Conservation (phyloP, 2,797 vertebrate species). For the Borostomias antarcticus region DNA sequence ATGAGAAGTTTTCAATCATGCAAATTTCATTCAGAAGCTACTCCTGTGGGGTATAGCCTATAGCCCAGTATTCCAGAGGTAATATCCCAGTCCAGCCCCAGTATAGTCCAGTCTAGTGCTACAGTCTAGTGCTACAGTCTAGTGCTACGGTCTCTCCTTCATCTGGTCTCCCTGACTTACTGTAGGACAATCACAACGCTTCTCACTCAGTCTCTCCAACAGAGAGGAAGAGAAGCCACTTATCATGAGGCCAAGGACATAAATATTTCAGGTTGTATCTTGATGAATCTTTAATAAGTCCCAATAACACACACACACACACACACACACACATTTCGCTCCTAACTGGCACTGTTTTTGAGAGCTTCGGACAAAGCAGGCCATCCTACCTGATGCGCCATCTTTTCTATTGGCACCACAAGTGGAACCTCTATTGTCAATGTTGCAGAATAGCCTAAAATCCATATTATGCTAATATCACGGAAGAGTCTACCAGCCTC, state of each 20-base stretch:
- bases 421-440: too few relatives aligned
- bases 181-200: conserved; percentile 51
- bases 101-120: neutral
- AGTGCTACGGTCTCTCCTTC: conserved; percentile 9
- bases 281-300: conserved; percentile 66
- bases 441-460: too few relatives aligned
- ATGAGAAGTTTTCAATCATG: conserved; percentile 56
- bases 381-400: too few relatives aligned
- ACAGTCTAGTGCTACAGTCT: neutral
- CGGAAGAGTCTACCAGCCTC: too few relatives aligned
- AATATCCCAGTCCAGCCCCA: conserved; percentile 20
- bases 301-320: conserved; percentile 27
- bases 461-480: too few relatives aligned
- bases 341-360: neutral
- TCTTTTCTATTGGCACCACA: too few relatives aligned
- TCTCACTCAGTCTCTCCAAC: conserved; percentile 7
- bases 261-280: conserved; percentile 62
- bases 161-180: conserved; percentile 28
- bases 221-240: conserved; percentile 16
- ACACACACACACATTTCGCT: conserved; percentile 23
- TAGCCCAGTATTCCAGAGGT: conserved; percentile 17
- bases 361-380: neutral
- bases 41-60: conserved; percentile 35
- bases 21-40: conserved; percentile 43
- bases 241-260: conserved; percentile 64